phyloP scores from a whole-genome alignment of 2,113 vertebrate genomes.

The Herpetotheres cachinnans region DNA sequence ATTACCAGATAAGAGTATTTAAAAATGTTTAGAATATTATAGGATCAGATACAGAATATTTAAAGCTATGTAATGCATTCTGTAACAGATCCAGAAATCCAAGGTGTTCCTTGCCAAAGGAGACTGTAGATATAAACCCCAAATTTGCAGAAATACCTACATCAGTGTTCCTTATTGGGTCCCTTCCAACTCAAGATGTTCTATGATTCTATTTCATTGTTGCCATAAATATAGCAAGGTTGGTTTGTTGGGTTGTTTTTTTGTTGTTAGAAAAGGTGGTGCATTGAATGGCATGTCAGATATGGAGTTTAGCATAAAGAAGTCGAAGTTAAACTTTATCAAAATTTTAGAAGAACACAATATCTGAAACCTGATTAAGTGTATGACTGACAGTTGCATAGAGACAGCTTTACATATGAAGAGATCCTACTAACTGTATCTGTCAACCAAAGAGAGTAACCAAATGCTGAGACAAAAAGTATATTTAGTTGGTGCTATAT shows the following conservation, averaged over 20 bases:
- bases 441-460: background rate
- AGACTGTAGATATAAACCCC: background rate
- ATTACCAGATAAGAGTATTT: slow-evolving; percentile 24
- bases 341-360: background rate
- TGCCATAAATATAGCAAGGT: background rate
- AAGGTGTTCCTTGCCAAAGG: background rate
- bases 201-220: background rate
- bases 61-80: background rate
- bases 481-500: background rate
- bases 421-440: background rate
- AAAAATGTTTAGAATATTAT: slow-evolving; percentile 32
- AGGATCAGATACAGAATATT: background rate
- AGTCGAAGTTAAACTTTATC: background rate
- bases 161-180: background rate
- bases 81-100: background rate
- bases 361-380: background rate
- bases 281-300: background rate
- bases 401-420: background rate
- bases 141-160: background rate
- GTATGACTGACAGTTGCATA: background rate
- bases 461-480: background rate
- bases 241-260: rapidly evolving
- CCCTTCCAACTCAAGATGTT: background rate
- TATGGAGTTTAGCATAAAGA: background rate
- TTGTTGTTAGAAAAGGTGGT: background rate